Conservation (phyloP, 2,113 vertebrate genomes). For the Chauna torquata region DNA sequence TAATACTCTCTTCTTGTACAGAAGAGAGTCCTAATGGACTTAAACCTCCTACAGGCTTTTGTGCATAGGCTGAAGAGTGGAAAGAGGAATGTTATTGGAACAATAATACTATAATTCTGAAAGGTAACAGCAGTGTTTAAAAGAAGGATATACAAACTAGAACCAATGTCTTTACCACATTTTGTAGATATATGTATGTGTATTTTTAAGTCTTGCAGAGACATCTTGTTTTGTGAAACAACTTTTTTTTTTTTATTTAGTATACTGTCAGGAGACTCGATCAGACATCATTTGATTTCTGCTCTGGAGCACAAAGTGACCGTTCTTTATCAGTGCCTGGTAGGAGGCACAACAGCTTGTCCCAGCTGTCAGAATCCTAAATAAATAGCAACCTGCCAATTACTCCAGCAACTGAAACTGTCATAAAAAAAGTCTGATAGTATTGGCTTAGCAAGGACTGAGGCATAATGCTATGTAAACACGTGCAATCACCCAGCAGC, state of each 20-base stretch:
- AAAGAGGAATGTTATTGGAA: not conserved
- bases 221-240: not conserved
- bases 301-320: not conserved
- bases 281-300: not conserved
- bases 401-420: not conserved
- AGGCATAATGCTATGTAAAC: not conserved
- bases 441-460: not conserved
- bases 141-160: not conserved
- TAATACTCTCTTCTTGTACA: not conserved
- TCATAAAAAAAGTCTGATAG: not conserved
- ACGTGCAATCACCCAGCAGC: not conserved
- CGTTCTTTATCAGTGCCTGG: not conserved
- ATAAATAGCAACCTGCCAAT: not conserved
- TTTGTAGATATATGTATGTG: not conserved
- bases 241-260: not conserved
- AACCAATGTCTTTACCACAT: not conserved
- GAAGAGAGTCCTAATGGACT: not conserved
- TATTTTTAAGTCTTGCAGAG: not conserved
- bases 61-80: not conserved
- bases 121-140: not conserved
- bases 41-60: not conserved
- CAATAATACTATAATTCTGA: not conserved
- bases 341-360: not conserved
- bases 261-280: not conserved
- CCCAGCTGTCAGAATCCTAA: slow-evolving; percentile 9